A percentile compares a stretch with the other conserved stretches of the same genome.
Evolutionary conservation across 2,797 vertebrate species (phyloP).

Genomic region (Chanos chanos): DNA sequence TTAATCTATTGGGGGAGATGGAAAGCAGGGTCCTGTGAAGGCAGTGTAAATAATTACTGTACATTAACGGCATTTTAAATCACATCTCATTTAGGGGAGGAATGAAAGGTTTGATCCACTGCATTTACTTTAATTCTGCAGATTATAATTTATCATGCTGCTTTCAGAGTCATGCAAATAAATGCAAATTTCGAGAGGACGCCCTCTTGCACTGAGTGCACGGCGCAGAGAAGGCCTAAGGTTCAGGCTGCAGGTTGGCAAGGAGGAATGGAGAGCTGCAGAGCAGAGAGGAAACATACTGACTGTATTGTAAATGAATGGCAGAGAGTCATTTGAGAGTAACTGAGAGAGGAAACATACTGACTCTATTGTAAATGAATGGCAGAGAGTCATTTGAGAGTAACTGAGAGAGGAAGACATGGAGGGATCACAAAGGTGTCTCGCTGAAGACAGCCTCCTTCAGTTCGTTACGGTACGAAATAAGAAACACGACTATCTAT

Average conservation of each 20-base stretch:
- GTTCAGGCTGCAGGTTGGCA: not conserved
- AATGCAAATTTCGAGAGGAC: slow-evolving; percentile 27
- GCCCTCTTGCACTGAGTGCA: not conserved
- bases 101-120: slow-evolving; percentile 27
- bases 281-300: slow-evolving; percentile 9
- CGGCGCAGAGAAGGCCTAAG: not conserved
- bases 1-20: not conserved
- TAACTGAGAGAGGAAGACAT: slow-evolving; percentile 1
- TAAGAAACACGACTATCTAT: not conserved
- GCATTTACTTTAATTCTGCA: slow-evolving; percentile 24
- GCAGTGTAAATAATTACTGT: slow-evolving; percentile 30
- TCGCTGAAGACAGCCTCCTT: too few relatives aligned
- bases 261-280: slow-evolving; percentile 2
- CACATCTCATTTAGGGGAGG: slow-evolving; percentile 27
- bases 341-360: slow-evolving; percentile 19
- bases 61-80: slow-evolving; percentile 31
- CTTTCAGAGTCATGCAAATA: slow-evolving; percentile 36
- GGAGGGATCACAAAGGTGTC: not conserved
- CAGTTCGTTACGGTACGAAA: too few relatives aligned
- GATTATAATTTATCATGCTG: slow-evolving; percentile 26
- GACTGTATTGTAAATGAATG: not conserved
- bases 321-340: slow-evolving; percentile 28
- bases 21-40: not conserved
- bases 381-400: slow-evolving; percentile 23
- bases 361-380: not conserved